Evolutionary conservation across 2,888 invertebrate species (phyloP).

Genomic region (Tetranychus piercei): DNA sequence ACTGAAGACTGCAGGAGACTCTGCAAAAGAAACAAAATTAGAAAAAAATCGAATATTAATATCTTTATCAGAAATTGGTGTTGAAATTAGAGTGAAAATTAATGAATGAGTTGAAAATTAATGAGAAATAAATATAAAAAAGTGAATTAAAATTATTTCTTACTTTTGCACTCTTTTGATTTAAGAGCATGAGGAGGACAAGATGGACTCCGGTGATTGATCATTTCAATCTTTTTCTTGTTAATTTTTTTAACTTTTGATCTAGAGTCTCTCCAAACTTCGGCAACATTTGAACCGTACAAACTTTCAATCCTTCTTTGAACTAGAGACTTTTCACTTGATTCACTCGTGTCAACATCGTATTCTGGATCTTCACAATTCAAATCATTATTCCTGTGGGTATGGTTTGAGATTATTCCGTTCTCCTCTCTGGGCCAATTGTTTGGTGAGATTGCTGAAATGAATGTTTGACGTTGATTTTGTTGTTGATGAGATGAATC

Average conservation of each 20-base stretch:
- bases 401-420: not conserved
- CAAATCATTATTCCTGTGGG: not conserved
- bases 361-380: not conserved
- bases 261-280: constrained; percentile 23
- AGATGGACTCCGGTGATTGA: constrained; percentile 23
- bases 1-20: constrained; percentile 51
- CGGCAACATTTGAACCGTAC: constrained; percentile 44
- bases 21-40: not conserved
- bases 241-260: constrained; percentile 14
- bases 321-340: constrained; percentile 46
- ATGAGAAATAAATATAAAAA: not conserved
- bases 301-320: constrained; percentile 70
- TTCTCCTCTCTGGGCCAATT: not conserved
- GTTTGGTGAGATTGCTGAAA: not conserved
- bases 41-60: not conserved
- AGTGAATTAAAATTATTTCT: not conserved
- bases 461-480: not conserved
- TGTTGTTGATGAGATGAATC: not conserved
- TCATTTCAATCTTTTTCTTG: not conserved
- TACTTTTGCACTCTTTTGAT: constrained; percentile 1
- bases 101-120: not conserved
- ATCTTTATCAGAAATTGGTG: not conserved
- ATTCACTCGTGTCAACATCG: not conserved
- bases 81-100: not conserved
- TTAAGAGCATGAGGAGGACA: constrained; percentile 18